These are phyloP conservation scores for Brachystomella parvula DNA, from an alignment of 1,140 invertebrate species.

Conservation along the genomic window DNA sequence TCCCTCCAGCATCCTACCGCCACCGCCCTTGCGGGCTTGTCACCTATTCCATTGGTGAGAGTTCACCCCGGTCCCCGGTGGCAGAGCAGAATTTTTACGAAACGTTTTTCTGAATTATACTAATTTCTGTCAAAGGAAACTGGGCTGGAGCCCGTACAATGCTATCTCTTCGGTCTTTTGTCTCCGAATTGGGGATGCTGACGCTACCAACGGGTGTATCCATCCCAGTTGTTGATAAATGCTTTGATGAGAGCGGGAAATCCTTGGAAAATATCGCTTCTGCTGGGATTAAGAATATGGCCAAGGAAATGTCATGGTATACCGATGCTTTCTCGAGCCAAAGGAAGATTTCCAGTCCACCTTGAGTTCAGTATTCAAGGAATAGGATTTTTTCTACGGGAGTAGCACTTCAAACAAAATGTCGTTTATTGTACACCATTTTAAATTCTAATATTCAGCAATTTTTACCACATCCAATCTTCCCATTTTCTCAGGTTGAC, in stretches of 20 bases:
- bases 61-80: too few relatives aligned
- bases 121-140: conserved; percentile 40
- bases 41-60: conserved; percentile 46
- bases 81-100: neutral
- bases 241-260: conserved; percentile 41
- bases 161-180: conserved; percentile 44
- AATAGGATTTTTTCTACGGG: too few relatives aligned
- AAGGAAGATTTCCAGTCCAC: conserved; percentile 13
- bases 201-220: conserved; percentile 14
- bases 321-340: conserved; percentile 42
- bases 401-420: too few relatives aligned
- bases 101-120: neutral
- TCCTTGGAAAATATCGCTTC: conserved; percentile 39
- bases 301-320: conserved; percentile 45
- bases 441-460: too few relatives aligned
- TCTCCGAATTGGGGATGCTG: conserved; percentile 47
- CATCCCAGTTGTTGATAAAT: conserved; percentile 43
- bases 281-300: conserved; percentile 37
- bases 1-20: conserved; percentile 41
- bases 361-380: neutral
- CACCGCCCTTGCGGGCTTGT: conserved; percentile 46
- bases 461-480: neutral
- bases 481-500: neutral
- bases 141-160: conserved; percentile 46
- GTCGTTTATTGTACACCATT: too few relatives aligned